Conservation (phyloP, 2,797 vertebrate species). For the Sebastes vulpes region DNA sequence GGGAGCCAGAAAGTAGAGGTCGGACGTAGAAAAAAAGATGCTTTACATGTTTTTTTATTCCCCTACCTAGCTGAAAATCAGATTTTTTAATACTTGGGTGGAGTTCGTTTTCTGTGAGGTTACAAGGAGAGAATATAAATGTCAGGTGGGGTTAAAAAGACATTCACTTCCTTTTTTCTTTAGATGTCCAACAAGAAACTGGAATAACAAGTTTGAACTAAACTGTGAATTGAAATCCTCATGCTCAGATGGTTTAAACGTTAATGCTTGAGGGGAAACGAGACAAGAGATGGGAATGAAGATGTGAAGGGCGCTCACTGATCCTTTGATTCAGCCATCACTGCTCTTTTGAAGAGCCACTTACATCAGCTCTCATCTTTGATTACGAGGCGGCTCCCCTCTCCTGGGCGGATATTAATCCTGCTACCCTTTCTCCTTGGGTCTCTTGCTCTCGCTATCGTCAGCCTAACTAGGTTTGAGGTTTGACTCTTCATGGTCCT, state of each 20-base stretch:
- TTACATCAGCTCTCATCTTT: conserved; percentile 37
- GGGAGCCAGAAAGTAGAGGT: neutral
- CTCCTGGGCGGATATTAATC: conserved; percentile 11
- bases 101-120: conserved; percentile 3
- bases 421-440: neutral
- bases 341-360: conserved; percentile 18
- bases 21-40: neutral
- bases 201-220: neutral
- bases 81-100: neutral
- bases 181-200: neutral
- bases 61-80: neutral
- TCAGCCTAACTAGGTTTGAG: neutral
- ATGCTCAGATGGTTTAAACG: neutral
- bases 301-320: neutral
- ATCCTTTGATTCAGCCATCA: conserved; percentile 26
- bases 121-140: neutral
- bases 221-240: conserved; percentile 17
- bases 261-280: conserved; percentile 11
- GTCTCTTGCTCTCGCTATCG: neutral
- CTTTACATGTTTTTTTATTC: neutral
- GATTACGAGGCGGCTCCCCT: conserved; percentile 10
- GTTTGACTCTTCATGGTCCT: conserved; percentile 14
- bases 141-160: conserved; percentile 4
- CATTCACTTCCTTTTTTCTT: neutral
- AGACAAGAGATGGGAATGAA: neutral